These are phyloP conservation scores for Meriones psammophilus DNA, from an alignment of 2,797 vertebrate species.

Conservation along the genomic window DNA sequence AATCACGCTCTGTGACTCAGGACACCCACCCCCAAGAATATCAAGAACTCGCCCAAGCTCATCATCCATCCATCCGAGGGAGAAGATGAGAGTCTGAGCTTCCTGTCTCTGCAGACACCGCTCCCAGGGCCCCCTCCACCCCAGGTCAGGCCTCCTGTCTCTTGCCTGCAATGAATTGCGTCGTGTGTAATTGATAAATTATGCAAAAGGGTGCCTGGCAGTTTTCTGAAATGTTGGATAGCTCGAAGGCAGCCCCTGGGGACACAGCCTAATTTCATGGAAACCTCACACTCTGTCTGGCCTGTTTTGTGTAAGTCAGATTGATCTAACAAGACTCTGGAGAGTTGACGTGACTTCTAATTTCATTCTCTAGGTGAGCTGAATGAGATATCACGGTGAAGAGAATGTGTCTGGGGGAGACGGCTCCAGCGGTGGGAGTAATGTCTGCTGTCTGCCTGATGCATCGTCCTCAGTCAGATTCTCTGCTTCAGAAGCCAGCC, in stretches of 20 bases:
- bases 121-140: constrained; percentile 34
- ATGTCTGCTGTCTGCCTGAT: constrained; percentile 16
- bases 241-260: constrained; percentile 83
- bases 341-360: constrained; percentile 85
- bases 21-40: background rate
- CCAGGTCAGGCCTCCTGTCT: constrained; percentile 53
- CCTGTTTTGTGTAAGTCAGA: constrained; percentile 83
- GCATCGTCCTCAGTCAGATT: background rate
- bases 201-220: constrained; percentile 85
- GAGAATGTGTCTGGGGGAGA: constrained; percentile 66
- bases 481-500: background rate
- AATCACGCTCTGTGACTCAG: background rate
- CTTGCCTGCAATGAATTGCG: constrained; percentile 75
- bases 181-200: constrained; percentile 88
- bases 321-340: constrained; percentile 88
- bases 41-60: background rate
- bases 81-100: background rate
- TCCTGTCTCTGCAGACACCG: background rate
- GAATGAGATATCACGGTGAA: constrained; percentile 82
- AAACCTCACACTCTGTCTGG: constrained; percentile 84
- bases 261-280: constrained; percentile 83
- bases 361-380: constrained; percentile 86
- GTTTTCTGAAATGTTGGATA: constrained; percentile 79
- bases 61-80: background rate
- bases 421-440: rapidly evolving